phyloP scores from a whole-genome alignment of 2,888 invertebrate species.

The Caenorhabditis sp. region DNA sequence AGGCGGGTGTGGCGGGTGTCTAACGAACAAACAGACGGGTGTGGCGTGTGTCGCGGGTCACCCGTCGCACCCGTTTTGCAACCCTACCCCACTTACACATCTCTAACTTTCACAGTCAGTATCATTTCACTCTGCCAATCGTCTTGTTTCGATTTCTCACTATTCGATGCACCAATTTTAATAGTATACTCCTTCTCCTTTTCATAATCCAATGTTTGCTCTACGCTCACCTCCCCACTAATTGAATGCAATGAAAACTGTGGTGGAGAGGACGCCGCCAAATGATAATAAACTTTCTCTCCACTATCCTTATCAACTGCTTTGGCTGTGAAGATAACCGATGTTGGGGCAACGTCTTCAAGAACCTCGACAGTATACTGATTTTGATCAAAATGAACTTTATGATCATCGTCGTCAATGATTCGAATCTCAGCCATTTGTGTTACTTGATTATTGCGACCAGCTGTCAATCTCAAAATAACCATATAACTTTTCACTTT shows the following conservation, averaged over 20 bases:
- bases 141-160: not conserved
- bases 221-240: constrained; percentile 26
- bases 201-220: constrained; percentile 32
- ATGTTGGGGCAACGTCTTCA: constrained; percentile 10
- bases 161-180: constrained; percentile 30
- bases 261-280: constrained; percentile 21
- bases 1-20: too few relatives aligned
- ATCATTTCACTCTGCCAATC: constrained; percentile 8
- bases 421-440: constrained; percentile 23
- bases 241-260: constrained; percentile 31
- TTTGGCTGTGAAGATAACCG: constrained; percentile 25
- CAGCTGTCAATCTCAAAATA: constrained; percentile 19
- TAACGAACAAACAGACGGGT: too few relatives aligned
- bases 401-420: constrained; percentile 29
- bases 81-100: constrained; percentile 13
- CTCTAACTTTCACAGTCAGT: constrained; percentile 12
- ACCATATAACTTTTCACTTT: constrained; percentile 25
- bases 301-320: constrained; percentile 26
- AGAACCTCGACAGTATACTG: constrained; percentile 19
- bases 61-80: too few relatives aligned
- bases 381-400: constrained; percentile 17
- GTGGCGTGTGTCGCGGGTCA: too few relatives aligned
- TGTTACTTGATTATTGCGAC: constrained; percentile 11
- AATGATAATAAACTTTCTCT: constrained; percentile 29
- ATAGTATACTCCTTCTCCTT: constrained; percentile 9